Evolutionary conservation across 1,140 invertebrate genomes (phyloP).

Genomic region (Nomia melanderi): DNA sequence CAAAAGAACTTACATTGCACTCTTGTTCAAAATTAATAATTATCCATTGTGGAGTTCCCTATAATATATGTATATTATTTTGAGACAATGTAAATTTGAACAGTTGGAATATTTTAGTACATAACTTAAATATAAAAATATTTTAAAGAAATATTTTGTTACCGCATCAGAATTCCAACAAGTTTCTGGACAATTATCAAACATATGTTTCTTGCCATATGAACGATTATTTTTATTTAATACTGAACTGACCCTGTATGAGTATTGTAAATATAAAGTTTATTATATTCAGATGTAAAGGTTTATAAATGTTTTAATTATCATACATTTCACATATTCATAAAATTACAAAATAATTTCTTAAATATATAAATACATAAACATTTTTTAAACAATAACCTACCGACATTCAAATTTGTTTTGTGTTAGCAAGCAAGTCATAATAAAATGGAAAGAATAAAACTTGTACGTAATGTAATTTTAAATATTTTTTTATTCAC

Average conservation of each 20-base stretch:
- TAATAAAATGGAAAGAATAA: conserved; percentile 27
- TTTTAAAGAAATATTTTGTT: conserved; percentile 43
- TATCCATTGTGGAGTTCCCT: conserved; percentile 85
- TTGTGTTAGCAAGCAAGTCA: conserved; percentile 58
- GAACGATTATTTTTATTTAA: conserved; percentile 83
- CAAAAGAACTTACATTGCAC: conserved; percentile 74
- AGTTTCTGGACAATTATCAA: conserved; percentile 84
- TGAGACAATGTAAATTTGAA: conserved; percentile 6
- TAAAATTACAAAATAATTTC: conserved; percentile 15
- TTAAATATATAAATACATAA: conserved; percentile 1
- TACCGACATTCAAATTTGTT: conserved; percentile 68
- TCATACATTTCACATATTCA: neutral
- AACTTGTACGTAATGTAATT: neutral
- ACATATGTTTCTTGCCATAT: conserved; percentile 84
- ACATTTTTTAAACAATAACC: conserved; percentile 29
- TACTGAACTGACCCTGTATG: conserved; percentile 84
- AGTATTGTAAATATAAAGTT: conserved; percentile 29
- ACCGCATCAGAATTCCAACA: conserved; percentile 87
- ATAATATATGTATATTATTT: conserved; percentile 37
- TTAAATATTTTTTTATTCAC: neutral
- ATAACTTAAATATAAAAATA: neutral
- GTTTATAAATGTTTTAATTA: neutral
- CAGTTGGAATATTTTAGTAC: conserved; percentile 6
- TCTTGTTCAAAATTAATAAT: conserved; percentile 78
- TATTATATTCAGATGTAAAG: neutral